phyloP scores from a whole-genome alignment of 2,888 invertebrate species.

The Parnassius smintheus region DNA sequence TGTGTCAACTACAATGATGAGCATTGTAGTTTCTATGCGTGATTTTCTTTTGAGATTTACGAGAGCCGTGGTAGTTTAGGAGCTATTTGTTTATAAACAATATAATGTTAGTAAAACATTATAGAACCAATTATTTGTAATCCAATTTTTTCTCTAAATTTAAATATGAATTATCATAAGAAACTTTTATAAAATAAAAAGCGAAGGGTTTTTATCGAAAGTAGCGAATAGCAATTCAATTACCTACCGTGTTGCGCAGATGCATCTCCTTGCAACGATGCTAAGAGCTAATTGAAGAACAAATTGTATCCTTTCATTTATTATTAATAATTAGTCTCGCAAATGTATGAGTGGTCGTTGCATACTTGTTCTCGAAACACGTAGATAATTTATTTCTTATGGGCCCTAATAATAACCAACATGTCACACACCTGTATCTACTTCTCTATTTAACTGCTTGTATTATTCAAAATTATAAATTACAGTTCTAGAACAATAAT shows the following conservation, averaged over 20 bases:
- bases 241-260: slow-evolving; percentile 11
- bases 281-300: slow-evolving; percentile 6
- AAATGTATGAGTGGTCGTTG: slow-evolving; percentile 5
- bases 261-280: neutral
- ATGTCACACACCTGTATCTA: neutral
- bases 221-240: slow-evolving; percentile 1
- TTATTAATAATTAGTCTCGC: slow-evolving; percentile 16
- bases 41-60: too few relatives aligned
- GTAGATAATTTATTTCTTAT: slow-evolving; percentile 17
- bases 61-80: too few relatives aligned
- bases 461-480: too few relatives aligned
- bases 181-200: slow-evolving; percentile 1
- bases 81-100: too few relatives aligned
- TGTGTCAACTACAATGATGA: too few relatives aligned
- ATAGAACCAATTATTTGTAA: too few relatives aligned
- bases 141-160: neutral
- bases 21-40: too few relatives aligned
- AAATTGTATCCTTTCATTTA: slow-evolving; percentile 16
- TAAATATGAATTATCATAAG: neutral
- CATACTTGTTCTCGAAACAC: slow-evolving; percentile 7
- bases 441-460: too few relatives aligned
- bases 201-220: neutral
- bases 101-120: too few relatives aligned
- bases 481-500: too few relatives aligned
- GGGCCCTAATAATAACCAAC: slow-evolving; percentile 14